Conservation (phyloP, 2,797 vertebrate species). For the Pampus argenteus region DNA sequence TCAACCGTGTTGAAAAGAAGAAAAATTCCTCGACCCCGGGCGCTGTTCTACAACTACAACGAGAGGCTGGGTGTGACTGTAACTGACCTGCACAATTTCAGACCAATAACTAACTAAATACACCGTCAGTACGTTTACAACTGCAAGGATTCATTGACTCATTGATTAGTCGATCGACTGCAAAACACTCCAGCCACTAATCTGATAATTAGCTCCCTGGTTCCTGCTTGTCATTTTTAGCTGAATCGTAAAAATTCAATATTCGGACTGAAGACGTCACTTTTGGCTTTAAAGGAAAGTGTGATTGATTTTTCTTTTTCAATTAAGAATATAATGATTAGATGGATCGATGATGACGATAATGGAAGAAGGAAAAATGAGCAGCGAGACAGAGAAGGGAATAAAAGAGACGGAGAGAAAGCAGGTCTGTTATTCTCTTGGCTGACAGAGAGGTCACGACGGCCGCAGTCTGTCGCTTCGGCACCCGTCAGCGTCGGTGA, state of each 20-base stretch:
- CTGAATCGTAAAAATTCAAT: no score
- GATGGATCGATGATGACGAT: no score
- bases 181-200: no score
- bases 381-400: not conserved
- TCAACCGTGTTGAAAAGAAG: not conserved
- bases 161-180: no score
- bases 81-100: not conserved
- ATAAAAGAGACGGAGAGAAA: not conserved
- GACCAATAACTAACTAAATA: not conserved
- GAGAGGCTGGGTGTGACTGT: slow-evolving; percentile 8
- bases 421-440: slow-evolving; percentile 1
- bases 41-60: slow-evolving; percentile 24
- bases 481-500: slow-evolving; percentile 33
- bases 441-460: slow-evolving; percentile 13
- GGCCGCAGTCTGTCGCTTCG: slow-evolving; percentile 15
- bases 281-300: no score
- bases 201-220: no score
- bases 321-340: no score
- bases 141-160: no score
- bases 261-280: no score
- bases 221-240: no score
- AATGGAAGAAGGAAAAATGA: no score
- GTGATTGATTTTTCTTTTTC: no score
- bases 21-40: slow-evolving; percentile 6
- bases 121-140: not conserved